These are phyloP conservation scores for Sclerurus mexicanus DNA, from an alignment of 2,113 vertebrate genomes.

Conservation along the genomic window DNA sequence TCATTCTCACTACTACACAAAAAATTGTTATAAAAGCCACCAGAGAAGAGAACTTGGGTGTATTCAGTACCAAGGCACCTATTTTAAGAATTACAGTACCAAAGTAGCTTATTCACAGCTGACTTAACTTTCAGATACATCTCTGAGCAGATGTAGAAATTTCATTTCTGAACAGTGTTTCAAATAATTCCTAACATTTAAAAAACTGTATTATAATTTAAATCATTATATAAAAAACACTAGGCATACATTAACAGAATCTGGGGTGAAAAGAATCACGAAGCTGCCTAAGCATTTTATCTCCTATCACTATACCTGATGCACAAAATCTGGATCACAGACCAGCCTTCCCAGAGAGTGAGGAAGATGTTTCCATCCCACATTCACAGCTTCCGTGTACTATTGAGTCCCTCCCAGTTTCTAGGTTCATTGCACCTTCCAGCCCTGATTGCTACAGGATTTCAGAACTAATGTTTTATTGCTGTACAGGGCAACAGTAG, in stretches of 20 bases:
- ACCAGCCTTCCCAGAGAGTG: neutral
- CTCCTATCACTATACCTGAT: neutral
- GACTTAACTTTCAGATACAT: neutral
- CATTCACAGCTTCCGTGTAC: neutral
- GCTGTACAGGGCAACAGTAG: neutral
- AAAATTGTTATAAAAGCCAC: neutral
- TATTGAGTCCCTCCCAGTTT: neutral
- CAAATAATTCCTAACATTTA: neutral
- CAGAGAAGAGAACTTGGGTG: neutral
- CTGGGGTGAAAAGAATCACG: rapidly evolving
- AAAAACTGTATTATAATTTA: neutral
- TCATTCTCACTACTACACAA: neutral
- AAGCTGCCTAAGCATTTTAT: neutral
- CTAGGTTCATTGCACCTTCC: neutral
- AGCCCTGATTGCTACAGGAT: neutral
- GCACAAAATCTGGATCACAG: neutral
- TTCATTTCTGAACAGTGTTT: neutral
- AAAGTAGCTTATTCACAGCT: neutral
- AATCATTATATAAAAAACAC: neutral
- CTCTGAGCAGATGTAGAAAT: neutral
- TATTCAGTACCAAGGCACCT: neutral
- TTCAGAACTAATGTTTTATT: neutral
- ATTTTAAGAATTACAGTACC: neutral
- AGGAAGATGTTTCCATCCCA: neutral
- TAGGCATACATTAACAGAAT: neutral